phyloP scores from a whole-genome alignment of 2,797 vertebrate genomes.

The Pristis pectinata region DNA sequence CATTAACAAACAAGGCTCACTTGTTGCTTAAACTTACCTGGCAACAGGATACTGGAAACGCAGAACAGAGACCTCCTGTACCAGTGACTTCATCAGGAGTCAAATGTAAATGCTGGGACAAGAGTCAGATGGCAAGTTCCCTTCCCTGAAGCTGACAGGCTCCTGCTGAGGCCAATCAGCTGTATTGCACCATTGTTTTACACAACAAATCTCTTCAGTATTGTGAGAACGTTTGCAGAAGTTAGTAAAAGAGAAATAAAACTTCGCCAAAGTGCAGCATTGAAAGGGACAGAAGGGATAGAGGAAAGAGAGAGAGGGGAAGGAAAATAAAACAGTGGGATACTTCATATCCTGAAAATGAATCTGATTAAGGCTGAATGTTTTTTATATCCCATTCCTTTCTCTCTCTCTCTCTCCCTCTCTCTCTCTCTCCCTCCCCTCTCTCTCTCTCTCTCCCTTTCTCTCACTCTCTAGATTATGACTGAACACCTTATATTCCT shows the following conservation, averaged over 20 bases:
- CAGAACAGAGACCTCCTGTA: not conserved
- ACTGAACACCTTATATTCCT: not conserved
- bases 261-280: not conserved
- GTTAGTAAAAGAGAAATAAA: not conserved
- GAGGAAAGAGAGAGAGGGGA: not conserved
- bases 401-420: too few species aligned
- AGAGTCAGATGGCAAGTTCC: not conserved
- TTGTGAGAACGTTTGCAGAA: not conserved
- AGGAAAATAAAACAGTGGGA: not conserved
- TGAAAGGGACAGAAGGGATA: not conserved
- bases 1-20: not conserved
- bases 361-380: too few species aligned
- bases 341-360: not conserved
- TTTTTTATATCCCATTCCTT: too few species aligned
- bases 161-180: not conserved
- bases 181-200: not conserved
- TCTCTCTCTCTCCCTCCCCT: too few species aligned
- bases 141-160: not conserved
- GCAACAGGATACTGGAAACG: slow-evolving; percentile 9
- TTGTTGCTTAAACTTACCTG: not conserved
- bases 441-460: too few species aligned
- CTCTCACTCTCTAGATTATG: not conserved
- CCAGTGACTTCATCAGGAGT: not conserved
- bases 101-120: not conserved
- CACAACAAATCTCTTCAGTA: not conserved